Conservation (phyloP, 1,140 invertebrate genomes). For the Parapsyche elsis region DNA sequence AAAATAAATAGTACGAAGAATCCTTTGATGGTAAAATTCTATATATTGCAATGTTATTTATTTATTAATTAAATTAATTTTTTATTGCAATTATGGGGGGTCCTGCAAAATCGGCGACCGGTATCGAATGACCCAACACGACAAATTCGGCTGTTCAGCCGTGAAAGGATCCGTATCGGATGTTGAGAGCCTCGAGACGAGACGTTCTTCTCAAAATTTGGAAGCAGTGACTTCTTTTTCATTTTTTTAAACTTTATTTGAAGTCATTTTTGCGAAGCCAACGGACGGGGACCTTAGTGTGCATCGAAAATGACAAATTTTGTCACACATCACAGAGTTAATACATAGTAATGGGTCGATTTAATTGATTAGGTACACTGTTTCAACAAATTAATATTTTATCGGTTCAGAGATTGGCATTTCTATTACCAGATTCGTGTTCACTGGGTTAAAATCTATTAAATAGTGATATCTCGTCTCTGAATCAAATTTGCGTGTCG, state of each 20-base stretch:
- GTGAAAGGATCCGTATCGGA: constrained; percentile 43
- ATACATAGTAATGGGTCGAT: too few relatives aligned
- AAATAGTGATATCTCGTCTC: too few relatives aligned
- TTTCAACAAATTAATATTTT: too few relatives aligned
- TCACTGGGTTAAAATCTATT: too few relatives aligned
- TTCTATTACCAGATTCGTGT: neutral
- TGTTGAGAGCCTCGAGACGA: constrained; percentile 14
- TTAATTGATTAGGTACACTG: too few relatives aligned
- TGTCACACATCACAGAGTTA: too few relatives aligned
- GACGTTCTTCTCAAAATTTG: constrained; percentile 6
- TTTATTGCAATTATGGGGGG: constrained; percentile 26
- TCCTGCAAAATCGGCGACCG: constrained; percentile 6
- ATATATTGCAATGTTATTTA: too few relatives aligned
- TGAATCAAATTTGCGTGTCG: too few relatives aligned
- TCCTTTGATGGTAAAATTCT: too few relatives aligned
- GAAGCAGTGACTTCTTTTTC: neutral
- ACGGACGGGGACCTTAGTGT: neutral
- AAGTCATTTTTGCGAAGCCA: neutral
- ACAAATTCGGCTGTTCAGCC: constrained; percentile 42
- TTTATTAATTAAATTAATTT: constrained; percentile 7
- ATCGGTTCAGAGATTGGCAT: too few relatives aligned
- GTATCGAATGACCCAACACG: constrained; percentile 34
- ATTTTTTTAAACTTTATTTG: neutral
- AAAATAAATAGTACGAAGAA: too few relatives aligned
- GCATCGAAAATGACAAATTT: too few relatives aligned